Conservation (phyloP, 1,140 invertebrate species). For the Dendrolimus kikuchii region DNA sequence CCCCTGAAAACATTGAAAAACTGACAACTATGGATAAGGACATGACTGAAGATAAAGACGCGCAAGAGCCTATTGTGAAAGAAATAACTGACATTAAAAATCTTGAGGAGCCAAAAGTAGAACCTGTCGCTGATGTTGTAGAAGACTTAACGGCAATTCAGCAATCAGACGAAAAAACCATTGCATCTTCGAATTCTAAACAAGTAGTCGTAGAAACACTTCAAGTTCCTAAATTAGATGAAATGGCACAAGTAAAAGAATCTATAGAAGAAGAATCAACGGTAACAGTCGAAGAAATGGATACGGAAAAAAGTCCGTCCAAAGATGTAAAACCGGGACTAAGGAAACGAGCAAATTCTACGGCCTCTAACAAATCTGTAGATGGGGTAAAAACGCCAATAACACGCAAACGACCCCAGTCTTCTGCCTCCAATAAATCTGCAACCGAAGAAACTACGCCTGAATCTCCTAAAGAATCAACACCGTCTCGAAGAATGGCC, state of each 20-base stretch:
- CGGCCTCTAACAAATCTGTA: slow-evolving; percentile 17
- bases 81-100: too few relatives aligned
- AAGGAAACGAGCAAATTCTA: slow-evolving; percentile 36
- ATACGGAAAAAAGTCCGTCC: slow-evolving; percentile 17
- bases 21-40: too few relatives aligned
- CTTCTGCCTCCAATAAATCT: slow-evolving; percentile 32
- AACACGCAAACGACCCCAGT: slow-evolving; percentile 31
- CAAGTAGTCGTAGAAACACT: slow-evolving; percentile 1
- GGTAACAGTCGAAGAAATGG: slow-evolving; percentile 6
- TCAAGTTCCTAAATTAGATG: neutral
- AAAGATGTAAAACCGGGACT: slow-evolving; percentile 2
- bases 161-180: neutral
- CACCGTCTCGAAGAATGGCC: slow-evolving; percentile 25
- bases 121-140: neutral
- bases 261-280: slow-evolving; percentile 1
- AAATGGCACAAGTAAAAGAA: neutral
- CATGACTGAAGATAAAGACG: too few relatives aligned
- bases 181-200: neutral
- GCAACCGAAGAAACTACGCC: slow-evolving; percentile 24
- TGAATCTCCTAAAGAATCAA: slow-evolving; percentile 20
- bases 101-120: too few relatives aligned
- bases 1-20: too few relatives aligned
- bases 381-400: slow-evolving; percentile 32
- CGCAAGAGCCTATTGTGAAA: too few relatives aligned
- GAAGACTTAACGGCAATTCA: neutral